Evolutionary conservation across 2,888 invertebrate genomes (phyloP).

Genomic region (Pterostichus madidus): DNA sequence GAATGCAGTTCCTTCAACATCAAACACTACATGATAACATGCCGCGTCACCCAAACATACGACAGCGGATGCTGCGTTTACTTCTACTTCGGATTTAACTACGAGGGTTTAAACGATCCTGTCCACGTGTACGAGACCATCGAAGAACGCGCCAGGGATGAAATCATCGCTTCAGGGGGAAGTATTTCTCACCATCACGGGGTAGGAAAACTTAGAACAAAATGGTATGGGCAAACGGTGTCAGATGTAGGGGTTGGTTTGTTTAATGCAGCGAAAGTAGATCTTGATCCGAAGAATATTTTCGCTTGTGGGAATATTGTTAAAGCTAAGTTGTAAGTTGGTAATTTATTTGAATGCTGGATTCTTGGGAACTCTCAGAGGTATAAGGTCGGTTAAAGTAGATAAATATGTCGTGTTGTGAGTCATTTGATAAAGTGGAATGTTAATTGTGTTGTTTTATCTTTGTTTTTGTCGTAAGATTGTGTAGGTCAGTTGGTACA

Average conservation of each 20-base stretch:
- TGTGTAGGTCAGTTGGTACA: too few species aligned
- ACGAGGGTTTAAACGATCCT: slow-evolving; percentile 81
- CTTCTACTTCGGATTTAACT: slow-evolving; percentile 76
- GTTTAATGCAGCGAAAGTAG: slow-evolving; percentile 89
- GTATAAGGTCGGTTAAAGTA: neutral
- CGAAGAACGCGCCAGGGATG: slow-evolving; percentile 93
- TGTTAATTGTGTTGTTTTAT: too few species aligned
- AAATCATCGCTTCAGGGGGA: slow-evolving; percentile 93
- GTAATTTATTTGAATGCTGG: neutral
- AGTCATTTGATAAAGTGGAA: too few species aligned
- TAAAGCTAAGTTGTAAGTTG: slow-evolving; percentile 71
- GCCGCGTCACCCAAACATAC: slow-evolving; percentile 96
- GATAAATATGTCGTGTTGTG: neutral
- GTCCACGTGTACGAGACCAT: slow-evolving; percentile 91
- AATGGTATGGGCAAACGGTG: slow-evolving; percentile 92
- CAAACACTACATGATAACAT: slow-evolving; percentile 84
- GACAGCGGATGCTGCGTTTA: slow-evolving; percentile 96
- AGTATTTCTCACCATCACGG: slow-evolving; percentile 98
- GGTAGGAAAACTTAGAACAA: slow-evolving; percentile 93
- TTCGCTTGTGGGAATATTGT: slow-evolving; percentile 93
- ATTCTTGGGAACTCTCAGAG: neutral
- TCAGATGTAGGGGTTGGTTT: slow-evolving; percentile 89
- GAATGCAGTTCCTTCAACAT: slow-evolving; percentile 83
- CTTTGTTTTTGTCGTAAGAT: too few species aligned
- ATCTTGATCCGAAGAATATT: slow-evolving; percentile 96